These are phyloP conservation scores for Gnathonemus longibarbis DNA, from an alignment of 2,113 vertebrate species.

Conservation along the genomic window DNA sequence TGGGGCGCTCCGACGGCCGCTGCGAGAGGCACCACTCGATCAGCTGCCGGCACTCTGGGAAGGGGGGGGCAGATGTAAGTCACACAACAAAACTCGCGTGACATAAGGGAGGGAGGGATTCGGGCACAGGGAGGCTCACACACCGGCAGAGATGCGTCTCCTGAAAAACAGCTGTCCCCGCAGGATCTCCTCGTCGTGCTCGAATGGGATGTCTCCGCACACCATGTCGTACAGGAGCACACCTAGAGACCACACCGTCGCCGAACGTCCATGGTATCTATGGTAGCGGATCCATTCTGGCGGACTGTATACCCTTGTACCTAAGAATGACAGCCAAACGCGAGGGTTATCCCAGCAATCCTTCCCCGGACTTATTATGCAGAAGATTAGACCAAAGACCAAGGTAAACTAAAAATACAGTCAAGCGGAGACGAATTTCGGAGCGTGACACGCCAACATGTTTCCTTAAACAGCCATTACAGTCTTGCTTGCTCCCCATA, in stretches of 20 bases:
- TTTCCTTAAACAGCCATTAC: conserved; percentile 29
- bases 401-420: background rate
- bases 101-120: background rate
- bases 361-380: background rate
- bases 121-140: conserved; percentile 26
- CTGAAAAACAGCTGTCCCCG: conserved; percentile 82
- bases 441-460: background rate
- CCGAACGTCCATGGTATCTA: conserved; percentile 89
- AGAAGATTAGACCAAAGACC: background rate
- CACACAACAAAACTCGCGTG: background rate
- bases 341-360: background rate
- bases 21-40: conserved; percentile 93
- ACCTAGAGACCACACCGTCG: conserved; percentile 92
- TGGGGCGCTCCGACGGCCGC: conserved; percentile 89
- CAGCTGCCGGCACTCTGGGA: conserved; percentile 87
- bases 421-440: background rate
- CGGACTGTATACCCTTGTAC: conserved; percentile 92
- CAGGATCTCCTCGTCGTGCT: conserved; percentile 93
- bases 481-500: background rate
- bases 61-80: background rate
- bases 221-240: conserved; percentile 97
- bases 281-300: conserved; percentile 96
- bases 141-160: conserved; percentile 83
- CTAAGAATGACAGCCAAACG: conserved; percentile 44
- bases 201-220: conserved; percentile 95